Evolutionary conservation across 2,888 invertebrate genomes (phyloP), one percentile per base, ranked within the genome.

Genomic region (Alviniconcha strummeri): DNA sequence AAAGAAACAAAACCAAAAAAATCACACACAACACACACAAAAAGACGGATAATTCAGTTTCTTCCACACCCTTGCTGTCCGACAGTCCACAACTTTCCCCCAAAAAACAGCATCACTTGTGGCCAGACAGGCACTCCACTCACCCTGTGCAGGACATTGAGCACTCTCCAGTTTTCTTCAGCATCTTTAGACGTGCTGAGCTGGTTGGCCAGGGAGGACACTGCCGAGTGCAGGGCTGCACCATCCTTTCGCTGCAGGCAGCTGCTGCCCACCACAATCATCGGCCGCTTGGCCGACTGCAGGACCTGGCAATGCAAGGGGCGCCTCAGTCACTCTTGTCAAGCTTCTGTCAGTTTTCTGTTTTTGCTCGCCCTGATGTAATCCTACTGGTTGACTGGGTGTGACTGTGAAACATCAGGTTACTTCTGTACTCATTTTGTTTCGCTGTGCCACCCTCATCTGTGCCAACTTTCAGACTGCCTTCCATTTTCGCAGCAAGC

Each of bases 141-240:
- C 85, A 97, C 97, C 91, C 97, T 96, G 92, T 99, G 99, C 57
- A 99, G 95, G 52, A 99, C 96, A 94, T 99, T 99, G 91, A 99
- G 95, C 1, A 98, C 96, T 94, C 97, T 96, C 95, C 96, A 96
- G 81, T 95, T 94, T 55, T 89, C 88, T 6, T 85, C 77, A 69
- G 55, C 77, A 6, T 57, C 69, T 6, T 77, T 56, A 0, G 55
- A 15, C 13, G 77, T 4, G 17, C 55, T 52, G n/a, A 82, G 67
- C 54, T 56, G 64, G 57, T 94, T 90, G 64, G 97, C 96, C 84
- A 98, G 94, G 82, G 96, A 95, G 91, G 97, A 96, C 0, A 96
- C 96, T 87, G 96, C 95, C 5, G 87, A 85, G 81, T 92, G 91
- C 4, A 93, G 87, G 13, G 92, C 90, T 52, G 85, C 86, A 7